Conservation (phyloP, 1,140 invertebrate species). For the Branchinecta lindahli region DNA sequence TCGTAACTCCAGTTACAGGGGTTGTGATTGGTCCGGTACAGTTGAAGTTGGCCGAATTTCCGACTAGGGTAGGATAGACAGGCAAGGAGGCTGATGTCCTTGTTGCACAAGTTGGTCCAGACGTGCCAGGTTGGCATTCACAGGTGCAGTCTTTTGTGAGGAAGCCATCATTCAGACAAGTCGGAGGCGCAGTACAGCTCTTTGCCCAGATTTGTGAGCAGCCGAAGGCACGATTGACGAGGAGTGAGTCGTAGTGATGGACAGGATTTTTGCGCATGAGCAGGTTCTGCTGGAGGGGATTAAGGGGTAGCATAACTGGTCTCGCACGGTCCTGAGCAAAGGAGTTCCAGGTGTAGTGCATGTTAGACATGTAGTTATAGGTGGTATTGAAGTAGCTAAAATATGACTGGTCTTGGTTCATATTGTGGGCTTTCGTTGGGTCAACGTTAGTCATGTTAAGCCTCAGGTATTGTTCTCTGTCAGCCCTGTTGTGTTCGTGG, state of each 20-base stretch:
- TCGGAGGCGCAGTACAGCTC: not conserved
- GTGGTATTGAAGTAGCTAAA: not conserved
- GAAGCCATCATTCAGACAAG: not conserved
- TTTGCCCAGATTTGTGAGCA: not conserved
- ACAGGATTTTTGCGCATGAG: not conserved
- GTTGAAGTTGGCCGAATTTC: not conserved
- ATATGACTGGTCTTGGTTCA: not conserved
- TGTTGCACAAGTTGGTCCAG: not conserved
- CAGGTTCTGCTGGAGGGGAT: not conserved
- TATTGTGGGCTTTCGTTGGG: not conserved
- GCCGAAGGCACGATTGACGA: not conserved
- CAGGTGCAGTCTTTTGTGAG: not conserved
- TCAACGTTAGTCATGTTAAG: not conserved
- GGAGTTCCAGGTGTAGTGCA: not conserved
- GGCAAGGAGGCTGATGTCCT: not conserved
- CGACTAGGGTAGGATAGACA: not conserved
- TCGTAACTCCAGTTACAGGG: not conserved
- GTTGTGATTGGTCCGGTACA: not conserved
- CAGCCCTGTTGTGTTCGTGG: constrained; percentile 27
- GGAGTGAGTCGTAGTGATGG: not conserved
- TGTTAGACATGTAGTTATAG: not conserved
- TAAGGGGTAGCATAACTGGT: not conserved
- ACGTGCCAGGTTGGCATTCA: not conserved
- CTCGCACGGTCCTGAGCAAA: not conserved
- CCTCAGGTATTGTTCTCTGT: constrained; percentile 24